Conservation (phyloP, 1,140 invertebrate species). For the Probaryconus sp. region DNA sequence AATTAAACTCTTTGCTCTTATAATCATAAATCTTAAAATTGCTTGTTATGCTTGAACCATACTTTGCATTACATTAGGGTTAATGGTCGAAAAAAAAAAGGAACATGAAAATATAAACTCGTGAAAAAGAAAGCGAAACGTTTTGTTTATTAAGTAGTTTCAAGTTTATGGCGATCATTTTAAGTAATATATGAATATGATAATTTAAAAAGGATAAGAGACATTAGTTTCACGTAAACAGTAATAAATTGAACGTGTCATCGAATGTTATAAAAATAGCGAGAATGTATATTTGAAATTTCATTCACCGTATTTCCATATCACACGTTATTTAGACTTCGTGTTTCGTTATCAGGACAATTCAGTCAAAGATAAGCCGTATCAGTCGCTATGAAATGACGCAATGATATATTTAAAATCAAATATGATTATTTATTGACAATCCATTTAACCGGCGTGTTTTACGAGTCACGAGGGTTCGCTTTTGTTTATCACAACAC, state of each 20-base stretch:
- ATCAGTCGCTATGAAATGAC: slow-evolving; percentile 9
- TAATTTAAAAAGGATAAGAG: no score
- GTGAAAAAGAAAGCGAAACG: no score
- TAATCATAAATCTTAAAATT: slow-evolving; percentile 28
- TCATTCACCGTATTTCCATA: no score
- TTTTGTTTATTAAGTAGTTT: no score
- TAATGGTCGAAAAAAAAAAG: neutral
- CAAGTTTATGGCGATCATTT: no score
- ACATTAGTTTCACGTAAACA: no score
- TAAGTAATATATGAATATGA: no score
- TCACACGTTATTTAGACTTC: slow-evolving; percentile 4
- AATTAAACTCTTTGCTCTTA: slow-evolving; percentile 40
- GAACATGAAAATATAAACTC: no score
- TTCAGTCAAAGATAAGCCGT: slow-evolving; percentile 15
- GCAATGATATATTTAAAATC: slow-evolving; percentile 18
- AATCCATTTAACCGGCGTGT: slow-evolving; percentile 19
- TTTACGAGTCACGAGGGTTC: slow-evolving; percentile 10
- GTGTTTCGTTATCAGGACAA: slow-evolving; percentile 1
- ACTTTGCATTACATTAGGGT: neutral
- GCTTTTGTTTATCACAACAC: slow-evolving; percentile 14
- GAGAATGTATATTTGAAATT: no score
- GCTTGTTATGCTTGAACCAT: neutral
- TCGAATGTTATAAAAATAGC: no score
- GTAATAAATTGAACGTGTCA: no score
- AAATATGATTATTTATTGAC: slow-evolving; percentile 31